phyloP scores from a whole-genome alignment of 2,888 invertebrate species.

The Acanthosoma haemorrhoidale region DNA sequence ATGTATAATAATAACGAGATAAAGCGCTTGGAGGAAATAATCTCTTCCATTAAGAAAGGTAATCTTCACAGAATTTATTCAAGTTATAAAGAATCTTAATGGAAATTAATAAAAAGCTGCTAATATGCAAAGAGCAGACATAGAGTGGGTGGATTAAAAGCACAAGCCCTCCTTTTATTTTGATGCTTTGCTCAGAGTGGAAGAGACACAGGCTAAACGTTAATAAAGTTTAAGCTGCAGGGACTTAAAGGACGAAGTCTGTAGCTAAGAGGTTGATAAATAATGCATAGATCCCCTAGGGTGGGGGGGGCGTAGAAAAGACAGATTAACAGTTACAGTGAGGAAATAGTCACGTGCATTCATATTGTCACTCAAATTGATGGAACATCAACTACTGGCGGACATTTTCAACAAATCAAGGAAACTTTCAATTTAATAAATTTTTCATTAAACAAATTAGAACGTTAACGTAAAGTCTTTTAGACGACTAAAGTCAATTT shows the following conservation, averaged over 20 bases:
- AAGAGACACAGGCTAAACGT: background rate
- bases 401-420: no score
- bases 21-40: no score
- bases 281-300: background rate
- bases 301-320: background rate
- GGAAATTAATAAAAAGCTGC: background rate
- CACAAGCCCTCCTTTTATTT: background rate
- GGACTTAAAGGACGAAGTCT: background rate
- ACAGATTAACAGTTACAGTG: background rate
- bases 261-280: background rate
- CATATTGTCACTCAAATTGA: no score
- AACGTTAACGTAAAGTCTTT: no score
- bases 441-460: no score
- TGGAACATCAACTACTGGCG: no score
- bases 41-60: background rate
- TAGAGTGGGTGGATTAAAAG: background rate
- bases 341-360: background rate
- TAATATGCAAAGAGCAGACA: background rate
- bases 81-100: background rate
- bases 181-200: background rate
- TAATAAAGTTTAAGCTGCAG: slow-evolving; percentile 2
- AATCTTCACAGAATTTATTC: background rate
- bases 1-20: no score
- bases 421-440: background rate
- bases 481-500: no score